phyloP scores from a whole-genome alignment of 2,888 invertebrate genomes.

The Bruchidius siliquastri region DNA sequence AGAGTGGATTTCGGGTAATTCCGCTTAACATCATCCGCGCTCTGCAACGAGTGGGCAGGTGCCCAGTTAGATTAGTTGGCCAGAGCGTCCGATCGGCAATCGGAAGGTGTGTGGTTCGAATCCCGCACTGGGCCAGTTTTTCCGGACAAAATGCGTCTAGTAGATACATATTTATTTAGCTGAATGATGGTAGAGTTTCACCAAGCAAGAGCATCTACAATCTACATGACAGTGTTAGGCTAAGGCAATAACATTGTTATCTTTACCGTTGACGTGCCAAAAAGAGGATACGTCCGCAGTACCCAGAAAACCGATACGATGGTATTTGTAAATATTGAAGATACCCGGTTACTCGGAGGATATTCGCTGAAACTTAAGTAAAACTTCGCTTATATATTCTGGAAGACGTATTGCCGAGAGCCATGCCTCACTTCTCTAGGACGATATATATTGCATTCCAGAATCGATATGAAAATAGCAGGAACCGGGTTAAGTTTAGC shows the following conservation, averaged over 20 bases:
- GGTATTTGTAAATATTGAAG: neutral
- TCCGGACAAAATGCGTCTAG: too few relatives aligned
- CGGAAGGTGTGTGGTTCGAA: too few relatives aligned
- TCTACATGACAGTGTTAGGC: too few relatives aligned
- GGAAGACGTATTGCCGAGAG: neutral
- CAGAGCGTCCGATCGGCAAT: too few relatives aligned
- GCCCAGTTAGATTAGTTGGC: too few relatives aligned
- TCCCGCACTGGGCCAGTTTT: too few relatives aligned
- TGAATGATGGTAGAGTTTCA: too few relatives aligned
- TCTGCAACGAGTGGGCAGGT: too few relatives aligned
- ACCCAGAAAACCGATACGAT: neutral
- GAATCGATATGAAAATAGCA: neutral
- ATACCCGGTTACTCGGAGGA: neutral
- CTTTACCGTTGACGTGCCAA: neutral
- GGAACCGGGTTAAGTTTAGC: neutral
- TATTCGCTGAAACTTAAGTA: neutral
- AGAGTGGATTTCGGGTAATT: too few relatives aligned
- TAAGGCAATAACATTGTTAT: neutral
- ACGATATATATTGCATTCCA: neutral
- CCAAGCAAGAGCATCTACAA: too few relatives aligned
- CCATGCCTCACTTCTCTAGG: neutral
- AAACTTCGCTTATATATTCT: neutral
- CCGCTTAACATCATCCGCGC: too few relatives aligned
- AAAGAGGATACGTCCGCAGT: neutral
- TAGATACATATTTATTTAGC: too few relatives aligned